A percentile compares a stretch with the other conserved stretches of the same genome.
Evolutionary conservation across 2,888 invertebrate species (phyloP).

Genomic region (Helicoverpa assulta): DNA sequence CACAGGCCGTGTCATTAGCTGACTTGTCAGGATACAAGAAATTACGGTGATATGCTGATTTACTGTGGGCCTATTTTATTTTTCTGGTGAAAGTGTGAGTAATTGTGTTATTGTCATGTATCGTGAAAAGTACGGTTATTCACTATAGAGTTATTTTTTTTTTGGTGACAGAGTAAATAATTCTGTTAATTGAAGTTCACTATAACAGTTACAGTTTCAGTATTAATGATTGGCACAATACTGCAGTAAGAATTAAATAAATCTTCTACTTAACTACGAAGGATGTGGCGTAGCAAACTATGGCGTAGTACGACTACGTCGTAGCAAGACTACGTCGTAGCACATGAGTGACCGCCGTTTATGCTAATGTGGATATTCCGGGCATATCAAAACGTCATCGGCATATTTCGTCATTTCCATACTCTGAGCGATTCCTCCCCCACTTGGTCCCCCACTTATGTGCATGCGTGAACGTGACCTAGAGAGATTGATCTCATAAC

Average conservation of each 20-base stretch:
- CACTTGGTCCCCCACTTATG: conserved; percentile 15
- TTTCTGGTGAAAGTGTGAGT: not conserved
- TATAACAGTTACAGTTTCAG: too few relatives aligned
- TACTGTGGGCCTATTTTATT: not conserved
- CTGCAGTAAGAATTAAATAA: too few relatives aligned
- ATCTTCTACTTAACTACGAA: too few relatives aligned
- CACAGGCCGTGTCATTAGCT: conserved; percentile 52
- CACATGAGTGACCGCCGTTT: too few relatives aligned
- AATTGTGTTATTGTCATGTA: not conserved
- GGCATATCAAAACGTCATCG: not conserved
- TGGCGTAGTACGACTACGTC: conserved; percentile 25
- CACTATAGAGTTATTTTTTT: too few relatives aligned
- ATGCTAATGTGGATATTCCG: not conserved
- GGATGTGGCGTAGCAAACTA: not conserved
- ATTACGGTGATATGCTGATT: not conserved
- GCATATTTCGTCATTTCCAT: not conserved
- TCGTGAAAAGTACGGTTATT: too few relatives aligned
- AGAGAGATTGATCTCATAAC: conserved; percentile 20
- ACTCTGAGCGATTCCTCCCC: not conserved
- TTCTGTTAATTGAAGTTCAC: too few relatives aligned
- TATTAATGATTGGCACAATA: too few relatives aligned
- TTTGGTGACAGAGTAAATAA: too few relatives aligned
- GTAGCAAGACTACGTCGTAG: conserved; percentile 38
- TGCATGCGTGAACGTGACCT: conserved; percentile 26
- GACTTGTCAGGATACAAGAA: conserved; percentile 1